A percentile compares a stretch with the other conserved stretches of the same genome.
Conservation (phyloP, 1,140 invertebrate genomes). For the Pinna nobilis region DNA sequence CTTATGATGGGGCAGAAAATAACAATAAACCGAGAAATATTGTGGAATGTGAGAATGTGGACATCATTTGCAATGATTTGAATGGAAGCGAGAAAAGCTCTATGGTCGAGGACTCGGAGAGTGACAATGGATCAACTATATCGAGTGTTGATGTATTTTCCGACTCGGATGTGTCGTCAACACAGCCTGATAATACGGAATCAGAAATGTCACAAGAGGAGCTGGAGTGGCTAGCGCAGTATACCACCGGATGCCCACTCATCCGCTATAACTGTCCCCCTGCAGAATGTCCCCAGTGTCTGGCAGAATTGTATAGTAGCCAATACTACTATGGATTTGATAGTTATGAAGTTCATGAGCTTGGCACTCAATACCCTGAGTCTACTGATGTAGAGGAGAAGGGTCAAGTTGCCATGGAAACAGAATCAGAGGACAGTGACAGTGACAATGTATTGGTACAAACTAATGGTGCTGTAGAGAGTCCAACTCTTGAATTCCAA, state of each 20-base stretch:
- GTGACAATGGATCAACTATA: slow-evolving; percentile 63
- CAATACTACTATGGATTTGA: slow-evolving; percentile 55
- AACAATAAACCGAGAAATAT: slow-evolving; percentile 56
- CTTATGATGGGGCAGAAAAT: slow-evolving; percentile 36
- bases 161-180: slow-evolving; percentile 54
- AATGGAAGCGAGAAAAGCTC: slow-evolving; percentile 55
- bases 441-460: background rate
- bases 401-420: too few relatives aligned
- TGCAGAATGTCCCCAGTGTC: slow-evolving; percentile 66
- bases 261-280: slow-evolving; percentile 65
- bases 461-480: background rate
- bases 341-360: background rate
- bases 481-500: background rate
- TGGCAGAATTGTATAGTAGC: slow-evolving; percentile 44
- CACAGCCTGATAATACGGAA: slow-evolving; percentile 30
- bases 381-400: background rate
- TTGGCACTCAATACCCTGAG: background rate
- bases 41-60: slow-evolving; percentile 68
- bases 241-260: slow-evolving; percentile 68
- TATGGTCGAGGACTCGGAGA: slow-evolving; percentile 55
- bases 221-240: slow-evolving; percentile 63
- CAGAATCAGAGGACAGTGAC: background rate
- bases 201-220: slow-evolving; percentile 55
- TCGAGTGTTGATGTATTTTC: slow-evolving; percentile 67
- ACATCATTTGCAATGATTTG: slow-evolving; percentile 73